phyloP scores from a whole-genome alignment of 2,888 invertebrate species.

The Pheosia tremula region DNA sequence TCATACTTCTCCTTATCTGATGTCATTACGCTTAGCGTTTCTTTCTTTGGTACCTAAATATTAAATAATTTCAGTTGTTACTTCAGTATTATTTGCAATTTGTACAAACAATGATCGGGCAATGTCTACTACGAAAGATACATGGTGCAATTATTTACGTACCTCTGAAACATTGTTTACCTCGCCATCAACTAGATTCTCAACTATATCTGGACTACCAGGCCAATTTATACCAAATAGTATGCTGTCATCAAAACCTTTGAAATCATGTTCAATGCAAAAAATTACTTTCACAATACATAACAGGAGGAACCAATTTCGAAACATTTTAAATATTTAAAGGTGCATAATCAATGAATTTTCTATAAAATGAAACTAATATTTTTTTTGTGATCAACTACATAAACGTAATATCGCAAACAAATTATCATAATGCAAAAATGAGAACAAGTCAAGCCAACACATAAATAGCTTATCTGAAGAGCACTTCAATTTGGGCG shows the following conservation, averaged over 20 bases:
- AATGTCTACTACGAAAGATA: background rate
- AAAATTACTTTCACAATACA: conserved; percentile 48
- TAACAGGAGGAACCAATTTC: conserved; percentile 49
- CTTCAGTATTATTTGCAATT: no score
- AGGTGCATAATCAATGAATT: conserved; percentile 34
- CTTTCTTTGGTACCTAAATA: conserved; percentile 52
- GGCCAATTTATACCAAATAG: conserved; percentile 93
- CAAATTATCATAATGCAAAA: conserved; percentile 19
- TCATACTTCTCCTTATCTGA: conserved; percentile 92
- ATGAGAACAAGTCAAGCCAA: conserved; percentile 10
- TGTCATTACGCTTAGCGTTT: conserved; percentile 88
- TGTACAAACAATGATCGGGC: no score
- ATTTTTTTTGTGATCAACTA: no score
- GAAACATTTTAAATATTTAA: conserved; percentile 54
- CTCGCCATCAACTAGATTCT: conserved; percentile 58
- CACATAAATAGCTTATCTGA: background rate
- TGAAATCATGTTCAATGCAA: conserved; percentile 85
- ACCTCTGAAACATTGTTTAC: conserved; percentile 51
- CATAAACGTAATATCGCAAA: conserved; percentile 15
- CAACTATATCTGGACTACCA: conserved; percentile 63
- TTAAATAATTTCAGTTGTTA: no score
- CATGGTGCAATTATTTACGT: conserved; percentile 9
- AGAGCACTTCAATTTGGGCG: conserved; percentile 29
- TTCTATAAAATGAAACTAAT: conserved; percentile 5
- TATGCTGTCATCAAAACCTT: conserved; percentile 93